A percentile compares a stretch with the other conserved stretches of the same genome.
Conservation (phyloP, 2,797 vertebrate genomes). For the Brotogeris chrysoptera region DNA sequence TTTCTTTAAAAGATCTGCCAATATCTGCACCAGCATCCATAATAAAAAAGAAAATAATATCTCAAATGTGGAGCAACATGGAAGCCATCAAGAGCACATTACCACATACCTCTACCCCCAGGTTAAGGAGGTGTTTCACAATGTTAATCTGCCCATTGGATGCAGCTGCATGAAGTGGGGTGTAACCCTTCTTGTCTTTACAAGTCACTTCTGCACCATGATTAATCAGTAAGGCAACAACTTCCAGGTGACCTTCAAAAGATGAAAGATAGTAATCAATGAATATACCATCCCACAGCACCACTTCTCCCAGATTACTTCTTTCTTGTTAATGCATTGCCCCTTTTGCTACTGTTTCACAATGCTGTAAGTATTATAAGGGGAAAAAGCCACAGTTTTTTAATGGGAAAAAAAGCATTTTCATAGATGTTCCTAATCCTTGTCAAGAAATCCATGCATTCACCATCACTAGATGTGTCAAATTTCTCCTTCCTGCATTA, state of each 20-base stretch:
- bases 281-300: neutral
- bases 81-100: neutral
- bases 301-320: neutral
- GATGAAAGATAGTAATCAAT: neutral
- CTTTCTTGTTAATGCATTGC: neutral
- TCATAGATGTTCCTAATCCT: neutral
- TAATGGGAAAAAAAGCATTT: neutral
- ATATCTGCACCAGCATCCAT: neutral
- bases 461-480: neutral
- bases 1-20: neutral
- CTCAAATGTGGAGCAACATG: neutral
- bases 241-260: constrained; percentile 89
- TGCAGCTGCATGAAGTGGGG: constrained; percentile 91
- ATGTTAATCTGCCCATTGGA: constrained; percentile 92
- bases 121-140: constrained; percentile 93
- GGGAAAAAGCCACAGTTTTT: neutral
- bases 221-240: constrained; percentile 89
- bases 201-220: constrained; percentile 95
- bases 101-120: constrained; percentile 87
- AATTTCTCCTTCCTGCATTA: neutral
- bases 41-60: neutral
- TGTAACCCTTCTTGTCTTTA: constrained; percentile 98
- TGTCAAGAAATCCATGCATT: neutral
- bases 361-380: neutral
- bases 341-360: neutral